Evolutionary conservation across 2,113 vertebrate species (phyloP), one percentile per base, ranked within the genome.

Genomic region (Hipposideros armiger): DNA sequence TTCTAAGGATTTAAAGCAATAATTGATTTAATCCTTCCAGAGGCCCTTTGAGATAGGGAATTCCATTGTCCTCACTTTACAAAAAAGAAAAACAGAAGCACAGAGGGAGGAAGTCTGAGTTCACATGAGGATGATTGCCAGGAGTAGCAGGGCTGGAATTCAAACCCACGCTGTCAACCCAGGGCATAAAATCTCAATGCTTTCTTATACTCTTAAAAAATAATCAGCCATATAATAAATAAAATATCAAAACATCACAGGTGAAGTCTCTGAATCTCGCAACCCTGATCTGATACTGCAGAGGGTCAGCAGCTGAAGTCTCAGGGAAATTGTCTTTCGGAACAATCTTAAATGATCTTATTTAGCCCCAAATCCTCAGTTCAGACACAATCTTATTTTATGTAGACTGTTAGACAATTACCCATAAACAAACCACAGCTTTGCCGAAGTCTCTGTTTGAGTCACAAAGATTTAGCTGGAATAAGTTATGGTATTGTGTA

Each of bases 351-450:
- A 50, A 58, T 72, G 36, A 91, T 76, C 42, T 67, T 42, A 77
- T 76, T 81, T 45, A 95, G 73, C 0, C 3, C 6, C 54, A 82
- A 62, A 82, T 52, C n/a, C 20, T 87, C 62, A 83, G 24, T 74
- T 80, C 50, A 70, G 81, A 92, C 77, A 84, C 58, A 86, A 85
- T 54, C 16, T 22, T 74, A n/a, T 89, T 80, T 93, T 96, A 47
- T 80, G 13, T 74, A 54, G 40, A 45, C 56, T 87, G 45, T 54
- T 58, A 96, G 91, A 81, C 32, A 90, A 85, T 77, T 76, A 87
- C 58, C 52, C 90, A 74, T 36, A 84, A 92, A 66, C 7, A 60
- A 90, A 80, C 26, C 60, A 62, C 3, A 45, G 58, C 90, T 94
- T 85, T 90, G 85, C 28, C n/a, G 54, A 81, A 82, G n/a, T n/a